phyloP scores from a whole-genome alignment of 2,113 vertebrate species.

The Cephalopterus ornatus region DNA sequence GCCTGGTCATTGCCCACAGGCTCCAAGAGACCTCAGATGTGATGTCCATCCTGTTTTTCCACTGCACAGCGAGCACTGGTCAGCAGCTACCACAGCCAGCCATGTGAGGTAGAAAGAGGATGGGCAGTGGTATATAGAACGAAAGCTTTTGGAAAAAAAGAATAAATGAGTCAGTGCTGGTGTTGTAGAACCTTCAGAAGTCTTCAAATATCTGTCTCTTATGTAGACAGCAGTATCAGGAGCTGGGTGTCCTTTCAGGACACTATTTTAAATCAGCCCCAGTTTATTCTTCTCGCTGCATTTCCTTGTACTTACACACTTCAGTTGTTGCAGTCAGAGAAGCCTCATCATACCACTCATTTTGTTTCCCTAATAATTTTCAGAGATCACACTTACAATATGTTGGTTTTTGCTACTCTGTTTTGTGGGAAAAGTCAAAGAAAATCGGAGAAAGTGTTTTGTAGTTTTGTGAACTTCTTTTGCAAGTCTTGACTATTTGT shows the following conservation, averaged over 20 bases:
- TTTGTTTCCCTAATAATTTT: neutral
- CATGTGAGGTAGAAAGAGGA: neutral
- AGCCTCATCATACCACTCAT: accelerated
- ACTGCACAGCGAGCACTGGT: neutral
- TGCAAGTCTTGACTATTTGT: neutral
- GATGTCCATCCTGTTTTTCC: neutral
- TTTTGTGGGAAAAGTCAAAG: neutral
- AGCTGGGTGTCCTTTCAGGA: neutral
- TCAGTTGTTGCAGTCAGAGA: neutral
- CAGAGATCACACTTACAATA: neutral
- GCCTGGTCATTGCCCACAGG: neutral
- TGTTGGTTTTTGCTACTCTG: neutral
- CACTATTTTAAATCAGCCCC: neutral
- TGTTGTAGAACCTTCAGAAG: neutral
- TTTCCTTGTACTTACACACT: neutral
- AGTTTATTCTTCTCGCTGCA: neutral
- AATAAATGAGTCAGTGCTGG: neutral
- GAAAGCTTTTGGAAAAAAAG: neutral
- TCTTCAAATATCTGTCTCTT: neutral
- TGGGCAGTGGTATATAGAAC: neutral
- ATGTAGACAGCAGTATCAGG: neutral
- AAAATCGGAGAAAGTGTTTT: neutral
- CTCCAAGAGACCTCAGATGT: neutral
- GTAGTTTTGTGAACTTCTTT: neutral
- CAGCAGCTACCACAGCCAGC: neutral